Evolutionary conservation across 1,140 invertebrate species (phyloP).

Genomic region (Anoplolepis gracilipes): DNA sequence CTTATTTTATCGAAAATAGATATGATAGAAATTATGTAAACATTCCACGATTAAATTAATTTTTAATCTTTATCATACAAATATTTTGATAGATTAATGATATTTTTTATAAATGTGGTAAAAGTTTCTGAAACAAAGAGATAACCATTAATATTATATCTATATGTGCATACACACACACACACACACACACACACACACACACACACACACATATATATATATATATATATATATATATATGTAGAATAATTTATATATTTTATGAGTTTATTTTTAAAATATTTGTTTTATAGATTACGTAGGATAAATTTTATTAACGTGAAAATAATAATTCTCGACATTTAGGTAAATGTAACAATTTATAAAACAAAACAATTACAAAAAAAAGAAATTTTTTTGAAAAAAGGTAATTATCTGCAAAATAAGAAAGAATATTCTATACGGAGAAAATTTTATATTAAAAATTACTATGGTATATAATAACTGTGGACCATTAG

Average conservation of each 20-base stretch:
- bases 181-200: too few relatives aligned
- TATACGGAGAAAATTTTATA: too few relatives aligned
- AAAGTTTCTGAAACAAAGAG: not conserved
- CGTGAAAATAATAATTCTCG: not conserved
- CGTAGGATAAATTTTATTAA: too few relatives aligned
- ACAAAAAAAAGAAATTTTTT: too few relatives aligned
- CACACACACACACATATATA: too few relatives aligned
- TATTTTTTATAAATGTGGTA: not conserved
- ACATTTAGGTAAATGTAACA: not conserved
- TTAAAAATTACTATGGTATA: too few relatives aligned
- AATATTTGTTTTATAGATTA: not conserved
- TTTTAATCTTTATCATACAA: not conserved
- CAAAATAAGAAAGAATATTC: not conserved
- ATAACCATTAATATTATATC: not conserved
- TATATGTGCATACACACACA: too few relatives aligned
- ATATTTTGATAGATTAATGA: not conserved
- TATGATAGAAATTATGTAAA: not conserved
- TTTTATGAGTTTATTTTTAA: not conserved
- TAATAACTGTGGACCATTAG: too few relatives aligned
- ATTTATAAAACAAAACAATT: not conserved
- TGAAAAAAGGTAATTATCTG: too few relatives aligned
- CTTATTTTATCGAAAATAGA: conserved; percentile 4
- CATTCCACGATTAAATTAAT: conserved; percentile 1
- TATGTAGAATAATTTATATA: not conserved
- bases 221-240: not conserved